Conservation (phyloP, 2,113 vertebrate species). For the Alethe castanea region DNA sequence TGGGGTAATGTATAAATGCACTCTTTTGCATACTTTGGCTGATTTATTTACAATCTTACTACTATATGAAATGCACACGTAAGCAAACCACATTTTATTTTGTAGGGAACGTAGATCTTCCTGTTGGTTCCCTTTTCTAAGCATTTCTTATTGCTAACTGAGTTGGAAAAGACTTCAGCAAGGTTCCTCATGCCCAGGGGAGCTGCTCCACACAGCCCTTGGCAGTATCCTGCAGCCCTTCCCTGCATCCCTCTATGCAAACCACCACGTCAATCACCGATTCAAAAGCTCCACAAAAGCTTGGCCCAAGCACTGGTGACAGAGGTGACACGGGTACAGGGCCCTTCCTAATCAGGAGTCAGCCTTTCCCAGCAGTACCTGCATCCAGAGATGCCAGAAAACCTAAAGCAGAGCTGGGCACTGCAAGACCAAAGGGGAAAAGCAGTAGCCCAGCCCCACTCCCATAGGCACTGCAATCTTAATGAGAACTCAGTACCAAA, state of each 20-base stretch:
- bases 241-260: not conserved
- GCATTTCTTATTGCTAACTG: not conserved
- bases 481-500: not conserved
- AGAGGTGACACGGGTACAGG: not conserved
- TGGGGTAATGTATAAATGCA: not conserved
- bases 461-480: fast-evolving
- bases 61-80: not conserved
- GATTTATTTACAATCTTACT: not conserved
- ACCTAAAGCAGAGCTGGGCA: not conserved
- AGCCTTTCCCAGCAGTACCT: not conserved
- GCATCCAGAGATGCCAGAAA: not conserved
- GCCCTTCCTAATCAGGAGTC: not conserved
- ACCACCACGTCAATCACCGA: not conserved
- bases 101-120: not conserved
- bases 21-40: not conserved
- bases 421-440: not conserved
- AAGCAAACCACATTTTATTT: not conserved
- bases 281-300: not conserved
- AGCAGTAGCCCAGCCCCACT: not conserved
- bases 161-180: not conserved
- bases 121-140: not conserved
- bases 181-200: not conserved
- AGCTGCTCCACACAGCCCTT: not conserved
- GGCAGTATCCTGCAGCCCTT: not conserved
- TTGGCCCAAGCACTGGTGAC: not conserved